Conservation (phyloP, 2,888 invertebrate species). For the Eristalinus aeneus region DNA sequence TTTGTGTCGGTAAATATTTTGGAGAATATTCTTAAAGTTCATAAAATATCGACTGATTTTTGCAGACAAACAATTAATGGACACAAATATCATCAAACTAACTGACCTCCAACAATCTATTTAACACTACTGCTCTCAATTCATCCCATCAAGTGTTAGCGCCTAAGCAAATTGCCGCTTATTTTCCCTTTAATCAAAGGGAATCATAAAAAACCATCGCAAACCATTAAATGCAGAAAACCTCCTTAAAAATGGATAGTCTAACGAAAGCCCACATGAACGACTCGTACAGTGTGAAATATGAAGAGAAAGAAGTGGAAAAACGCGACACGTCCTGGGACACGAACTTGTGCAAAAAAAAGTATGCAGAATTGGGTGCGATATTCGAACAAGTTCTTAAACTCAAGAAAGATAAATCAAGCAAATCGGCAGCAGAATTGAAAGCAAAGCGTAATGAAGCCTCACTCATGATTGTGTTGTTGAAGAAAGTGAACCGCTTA, state of each 20-base stretch:
- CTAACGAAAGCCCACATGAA: slow-evolving; percentile 43
- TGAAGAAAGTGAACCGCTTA: slow-evolving; percentile 94
- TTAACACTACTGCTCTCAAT: too few species aligned
- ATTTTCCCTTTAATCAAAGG: background rate
- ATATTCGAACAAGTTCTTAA: slow-evolving; percentile 86
- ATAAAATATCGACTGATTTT: too few species aligned
- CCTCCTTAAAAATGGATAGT: slow-evolving; percentile 33
- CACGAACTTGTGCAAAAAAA: slow-evolving; percentile 57
- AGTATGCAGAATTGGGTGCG: slow-evolving; percentile 86
- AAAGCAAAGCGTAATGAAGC: slow-evolving; percentile 87
- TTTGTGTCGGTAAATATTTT: background rate
- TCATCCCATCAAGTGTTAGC: too few species aligned
- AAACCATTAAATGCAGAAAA: background rate
- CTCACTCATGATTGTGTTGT: slow-evolving; percentile 88
- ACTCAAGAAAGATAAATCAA: slow-evolving; percentile 83
- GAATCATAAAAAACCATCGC: background rate
- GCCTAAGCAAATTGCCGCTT: background rate
- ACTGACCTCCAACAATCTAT: too few species aligned
- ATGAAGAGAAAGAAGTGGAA: slow-evolving; percentile 66
- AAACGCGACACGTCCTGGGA: slow-evolving; percentile 58
- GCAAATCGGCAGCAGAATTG: slow-evolving; percentile 84
- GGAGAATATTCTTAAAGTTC: too few species aligned
- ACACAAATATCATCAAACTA: too few species aligned
- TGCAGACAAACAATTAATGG: too few species aligned
- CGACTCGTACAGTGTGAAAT: slow-evolving; percentile 52